phyloP scores from a whole-genome alignment of 2,888 invertebrate genomes.

The Ctenicera cuprea region DNA sequence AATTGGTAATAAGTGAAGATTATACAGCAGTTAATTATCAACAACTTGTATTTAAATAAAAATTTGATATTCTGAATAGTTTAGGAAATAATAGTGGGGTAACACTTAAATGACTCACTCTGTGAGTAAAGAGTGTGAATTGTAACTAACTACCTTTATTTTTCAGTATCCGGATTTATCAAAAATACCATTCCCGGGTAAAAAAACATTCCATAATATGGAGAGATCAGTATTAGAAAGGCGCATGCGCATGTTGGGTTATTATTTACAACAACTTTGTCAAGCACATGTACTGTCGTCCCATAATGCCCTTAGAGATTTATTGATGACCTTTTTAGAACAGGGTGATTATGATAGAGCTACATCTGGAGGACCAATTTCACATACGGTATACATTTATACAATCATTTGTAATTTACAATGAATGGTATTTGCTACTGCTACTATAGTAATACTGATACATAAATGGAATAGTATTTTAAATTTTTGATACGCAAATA shows the following conservation, averaged over 20 bases:
- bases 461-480: too few species aligned
- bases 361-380: conserved; percentile 76
- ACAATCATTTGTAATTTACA: conserved; percentile 55
- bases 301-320: conserved; percentile 78
- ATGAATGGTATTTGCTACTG: neutral
- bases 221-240: conserved; percentile 89
- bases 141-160: too few species aligned
- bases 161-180: conserved; percentile 86
- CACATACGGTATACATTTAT: conserved; percentile 73
- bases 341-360: conserved; percentile 83
- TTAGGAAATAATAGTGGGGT: too few species aligned
- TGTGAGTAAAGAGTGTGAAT: too few species aligned
- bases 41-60: too few species aligned
- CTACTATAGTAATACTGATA: neutral
- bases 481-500: too few species aligned
- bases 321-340: conserved; percentile 80
- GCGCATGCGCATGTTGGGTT: conserved; percentile 87
- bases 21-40: too few species aligned
- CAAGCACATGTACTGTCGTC: conserved; percentile 76
- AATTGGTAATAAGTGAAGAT: too few species aligned
- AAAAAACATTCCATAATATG: conserved; percentile 95
- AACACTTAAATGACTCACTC: too few species aligned
- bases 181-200: conserved; percentile 90
- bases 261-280: conserved; percentile 84
- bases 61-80: too few species aligned